phyloP scores from a whole-genome alignment of 1,140 invertebrate species.

The Phymastichus coffea region DNA sequence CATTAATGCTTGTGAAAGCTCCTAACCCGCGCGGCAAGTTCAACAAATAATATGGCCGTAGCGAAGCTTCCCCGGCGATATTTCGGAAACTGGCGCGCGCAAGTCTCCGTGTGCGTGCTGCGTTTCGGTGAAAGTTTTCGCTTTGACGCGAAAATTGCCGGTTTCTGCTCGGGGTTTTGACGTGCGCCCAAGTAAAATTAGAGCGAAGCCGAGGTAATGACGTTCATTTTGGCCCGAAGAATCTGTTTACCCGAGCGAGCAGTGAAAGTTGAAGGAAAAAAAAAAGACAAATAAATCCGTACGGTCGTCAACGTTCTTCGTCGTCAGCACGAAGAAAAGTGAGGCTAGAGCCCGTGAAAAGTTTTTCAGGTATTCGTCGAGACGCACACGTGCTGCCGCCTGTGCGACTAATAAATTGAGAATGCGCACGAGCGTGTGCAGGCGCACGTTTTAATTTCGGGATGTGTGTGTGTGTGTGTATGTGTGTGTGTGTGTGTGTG shows the following conservation, averaged over 20 bases:
- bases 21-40: no score
- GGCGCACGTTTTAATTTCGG: no score
- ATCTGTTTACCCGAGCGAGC: constrained; percentile 12
- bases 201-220: constrained; percentile 4
- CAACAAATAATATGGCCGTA: no score
- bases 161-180: not conserved
- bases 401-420: not conserved
- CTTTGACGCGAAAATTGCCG: constrained; percentile 32
- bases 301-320: not conserved
- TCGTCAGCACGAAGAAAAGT: not conserved
- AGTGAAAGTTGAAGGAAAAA: constrained; percentile 1
- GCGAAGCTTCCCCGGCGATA: no score
- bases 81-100: no score
- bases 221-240: not conserved
- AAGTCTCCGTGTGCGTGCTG: no score
- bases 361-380: no score
- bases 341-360: not conserved
- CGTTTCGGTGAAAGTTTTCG: constrained; percentile 37
- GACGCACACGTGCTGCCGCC: not conserved
- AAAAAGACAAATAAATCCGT: constrained; percentile 7
- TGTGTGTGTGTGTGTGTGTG: no score
- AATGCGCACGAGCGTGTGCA: no score
- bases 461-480: no score
- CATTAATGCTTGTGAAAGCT: no score
- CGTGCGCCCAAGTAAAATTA: constrained; percentile 3